phyloP scores from a whole-genome alignment of 2,113 vertebrate species.

The Dendrocopos noguchii region DNA sequence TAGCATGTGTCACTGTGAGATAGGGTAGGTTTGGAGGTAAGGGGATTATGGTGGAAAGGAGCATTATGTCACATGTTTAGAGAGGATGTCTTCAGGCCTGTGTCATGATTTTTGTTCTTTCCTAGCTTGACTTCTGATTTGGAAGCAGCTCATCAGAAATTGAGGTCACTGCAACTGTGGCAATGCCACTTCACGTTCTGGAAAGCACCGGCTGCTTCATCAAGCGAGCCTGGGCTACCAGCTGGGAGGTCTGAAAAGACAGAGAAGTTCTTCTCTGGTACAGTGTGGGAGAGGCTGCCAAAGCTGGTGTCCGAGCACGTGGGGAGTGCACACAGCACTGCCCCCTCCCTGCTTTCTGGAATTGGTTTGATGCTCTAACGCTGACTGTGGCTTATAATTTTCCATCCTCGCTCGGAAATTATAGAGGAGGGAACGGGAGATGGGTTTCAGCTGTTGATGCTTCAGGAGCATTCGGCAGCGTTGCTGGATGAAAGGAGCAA shows the following conservation, averaged over 20 bases:
- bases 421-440: conserved; percentile 29
- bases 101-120: background rate
- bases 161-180: background rate
- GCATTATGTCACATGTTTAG: fast-evolving
- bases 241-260: background rate
- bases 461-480: background rate
- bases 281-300: background rate
- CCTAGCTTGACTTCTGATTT: background rate
- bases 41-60: background rate
- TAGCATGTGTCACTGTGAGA: background rate
- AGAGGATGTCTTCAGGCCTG: background rate
- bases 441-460: background rate
- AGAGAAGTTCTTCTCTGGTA: background rate
- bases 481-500: background rate
- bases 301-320: background rate
- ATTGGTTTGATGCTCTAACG: background rate
- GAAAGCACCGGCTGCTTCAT: background rate
- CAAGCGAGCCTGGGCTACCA: background rate
- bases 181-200: background rate
- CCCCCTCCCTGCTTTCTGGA: fast-evolving
- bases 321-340: background rate
- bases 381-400: conserved; percentile 16
- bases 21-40: background rate
- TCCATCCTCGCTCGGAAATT: conserved; percentile 28
- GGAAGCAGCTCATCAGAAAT: background rate